Base-by-base conservation (phyloP, 1,140 invertebrate species). In the Dolichoris vasculosae region DNA sequence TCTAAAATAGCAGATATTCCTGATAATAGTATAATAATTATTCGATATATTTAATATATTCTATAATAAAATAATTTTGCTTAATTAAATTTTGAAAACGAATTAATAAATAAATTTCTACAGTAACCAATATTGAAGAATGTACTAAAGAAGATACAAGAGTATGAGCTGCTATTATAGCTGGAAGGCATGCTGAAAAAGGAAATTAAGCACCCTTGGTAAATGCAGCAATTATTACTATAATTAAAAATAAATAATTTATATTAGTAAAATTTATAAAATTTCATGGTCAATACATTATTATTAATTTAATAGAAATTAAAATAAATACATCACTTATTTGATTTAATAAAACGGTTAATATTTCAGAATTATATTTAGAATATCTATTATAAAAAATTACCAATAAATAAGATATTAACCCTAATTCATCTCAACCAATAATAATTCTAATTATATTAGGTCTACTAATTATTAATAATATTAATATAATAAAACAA, bases 41-140 rank as follows among this genome's bases (percentile, higher is more conserved):
- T n/a, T n/a, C 90, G 80, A 92, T 90, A 90, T 94, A 89, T 90
- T 93, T 88, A 94, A 93, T 90, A 93, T 90, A 86, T 90, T 87
- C 59, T 91, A 88, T 78, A 83, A 79, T 82, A 51, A 86, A 81
- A 63, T 82, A 71, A 87, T 83, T 80, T 59, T 78, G 63, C 85
- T 63, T 79, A 86, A 88, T 69, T 88, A 88, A 86, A 87, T 80
- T 48, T 93, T 93, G 93, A 94, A 95, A 95, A 15, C 94, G 95
- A 94, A 96, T 95, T 91, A 96, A 89, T 91, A 96, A 93, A 95
- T 95, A 96, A 87, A 96, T 93, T 0, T 95, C 96, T 0, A 95
- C 95, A 63, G 95, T 96, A 0, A 96, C 95, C 89, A 96, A 94
- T 86, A 95, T 96, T 48, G 95, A 96, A 55, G n/a, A n/a, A n/a